Evolutionary conservation across 2,888 invertebrate genomes (phyloP).

Genomic region (Drosophila yooni): DNA sequence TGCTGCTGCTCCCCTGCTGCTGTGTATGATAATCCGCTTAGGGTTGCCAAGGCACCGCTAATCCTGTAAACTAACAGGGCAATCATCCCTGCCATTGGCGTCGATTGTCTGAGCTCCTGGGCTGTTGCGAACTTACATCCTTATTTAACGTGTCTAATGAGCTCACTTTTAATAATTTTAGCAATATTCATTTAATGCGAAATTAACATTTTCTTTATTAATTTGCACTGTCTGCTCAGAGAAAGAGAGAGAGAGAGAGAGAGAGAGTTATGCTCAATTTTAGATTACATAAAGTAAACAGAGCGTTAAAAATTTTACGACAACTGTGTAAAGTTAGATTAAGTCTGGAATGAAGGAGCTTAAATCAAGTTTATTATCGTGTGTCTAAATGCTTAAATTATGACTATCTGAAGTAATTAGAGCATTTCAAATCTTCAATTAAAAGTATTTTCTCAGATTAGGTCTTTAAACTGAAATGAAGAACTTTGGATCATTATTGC

Average conservation of each 20-base stretch:
- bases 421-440: background rate
- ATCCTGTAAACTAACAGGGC: slow-evolving; percentile 62
- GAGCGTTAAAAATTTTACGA: background rate
- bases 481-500: background rate
- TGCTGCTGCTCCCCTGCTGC: background rate
- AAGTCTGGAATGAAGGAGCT: background rate
- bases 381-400: background rate
- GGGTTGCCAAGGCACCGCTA: slow-evolving; percentile 66
- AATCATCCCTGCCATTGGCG: slow-evolving; percentile 42
- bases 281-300: background rate
- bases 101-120: slow-evolving; percentile 30
- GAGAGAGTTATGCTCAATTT: background rate
- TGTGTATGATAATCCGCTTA: slow-evolving; percentile 66
- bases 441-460: background rate
- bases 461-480: background rate
- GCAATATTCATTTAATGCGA: slow-evolving; percentile 63
- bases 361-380: background rate
- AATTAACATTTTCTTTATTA: slow-evolving; percentile 42
- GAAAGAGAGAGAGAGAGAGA: too few species aligned
- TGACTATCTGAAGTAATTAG: background rate
- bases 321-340: background rate
- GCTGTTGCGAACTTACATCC: slow-evolving; percentile 45
- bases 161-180: slow-evolving; percentile 40
- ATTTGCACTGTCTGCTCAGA: background rate
- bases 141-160: slow-evolving; percentile 69